Evolutionary conservation across 2,888 invertebrate genomes (phyloP).

Genomic region (Pyrrhosoma nymphula): DNA sequence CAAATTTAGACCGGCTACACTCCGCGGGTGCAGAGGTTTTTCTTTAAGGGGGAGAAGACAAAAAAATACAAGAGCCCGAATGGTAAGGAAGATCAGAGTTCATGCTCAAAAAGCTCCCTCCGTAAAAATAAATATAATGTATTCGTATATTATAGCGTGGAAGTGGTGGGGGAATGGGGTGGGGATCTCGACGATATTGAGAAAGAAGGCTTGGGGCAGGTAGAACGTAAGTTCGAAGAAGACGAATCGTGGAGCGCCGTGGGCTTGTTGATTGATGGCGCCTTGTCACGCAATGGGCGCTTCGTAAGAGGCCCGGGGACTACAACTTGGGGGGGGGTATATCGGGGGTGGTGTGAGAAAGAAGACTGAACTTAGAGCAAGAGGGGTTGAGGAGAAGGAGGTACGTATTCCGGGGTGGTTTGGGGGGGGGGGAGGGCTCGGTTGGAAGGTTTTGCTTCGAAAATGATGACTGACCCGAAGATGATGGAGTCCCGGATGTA

Average conservation of each 20-base stretch:
- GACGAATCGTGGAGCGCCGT: conserved; percentile 41
- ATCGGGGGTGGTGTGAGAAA: too few relatives aligned
- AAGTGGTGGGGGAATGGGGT: background rate
- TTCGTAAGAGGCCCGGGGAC: background rate
- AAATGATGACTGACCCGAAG: conserved; percentile 55
- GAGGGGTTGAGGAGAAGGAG: background rate
- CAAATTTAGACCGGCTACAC: background rate
- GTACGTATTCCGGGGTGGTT: background rate
- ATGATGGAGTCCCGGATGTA: conserved; percentile 50
- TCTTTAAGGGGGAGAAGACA: background rate
- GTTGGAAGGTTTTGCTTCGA: background rate
- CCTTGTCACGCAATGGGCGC: conserved; percentile 34
- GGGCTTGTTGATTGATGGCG: conserved; percentile 50
- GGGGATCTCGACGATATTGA: background rate
- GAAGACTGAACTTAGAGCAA: background rate
- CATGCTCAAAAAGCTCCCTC: background rate
- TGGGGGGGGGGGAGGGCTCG: background rate
- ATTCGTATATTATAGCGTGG: background rate
- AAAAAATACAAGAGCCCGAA: background rate
- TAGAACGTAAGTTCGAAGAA: conserved; percentile 57
- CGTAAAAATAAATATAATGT: conserved; percentile 31
- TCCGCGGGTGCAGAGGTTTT: background rate
- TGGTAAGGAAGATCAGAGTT: background rate
- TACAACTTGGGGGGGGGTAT: background rate
- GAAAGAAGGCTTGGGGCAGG: conserved; percentile 9